Conservation (phyloP, 2,797 vertebrate species). For the Dryobates pubescens region DNA sequence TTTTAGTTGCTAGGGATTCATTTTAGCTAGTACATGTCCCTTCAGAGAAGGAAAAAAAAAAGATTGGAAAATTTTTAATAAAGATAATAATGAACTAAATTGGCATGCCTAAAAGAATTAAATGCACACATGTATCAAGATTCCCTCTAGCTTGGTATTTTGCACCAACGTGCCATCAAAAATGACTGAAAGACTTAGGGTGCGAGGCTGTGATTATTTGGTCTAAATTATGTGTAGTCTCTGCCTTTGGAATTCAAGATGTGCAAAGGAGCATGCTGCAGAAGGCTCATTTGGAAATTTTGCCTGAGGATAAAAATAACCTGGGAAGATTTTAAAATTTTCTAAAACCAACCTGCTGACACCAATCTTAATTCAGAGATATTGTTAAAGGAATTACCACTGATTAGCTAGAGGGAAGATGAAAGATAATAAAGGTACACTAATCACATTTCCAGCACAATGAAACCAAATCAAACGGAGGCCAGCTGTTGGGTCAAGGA, state of each 20-base stretch:
- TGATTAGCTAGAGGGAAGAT: constrained; percentile 39
- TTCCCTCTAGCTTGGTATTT: constrained; percentile 19
- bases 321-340: constrained; percentile 48
- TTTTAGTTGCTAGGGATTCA: constrained; percentile 41
- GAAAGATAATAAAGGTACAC: constrained; percentile 14
- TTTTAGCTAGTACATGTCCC: constrained; percentile 14
- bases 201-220: constrained; percentile 22
- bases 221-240: neutral
- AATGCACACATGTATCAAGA: neutral
- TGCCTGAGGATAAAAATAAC: constrained; percentile 57
- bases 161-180: constrained; percentile 25
- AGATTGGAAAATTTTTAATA: constrained; percentile 31
- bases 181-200: constrained; percentile 8
- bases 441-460: constrained; percentile 45
- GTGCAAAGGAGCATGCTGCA: neutral
- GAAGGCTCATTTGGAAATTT: constrained; percentile 29
- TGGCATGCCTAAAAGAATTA: constrained; percentile 41
- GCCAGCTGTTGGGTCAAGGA: constrained; percentile 26
- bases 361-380: constrained; percentile 55
- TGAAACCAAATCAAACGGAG: neutral
- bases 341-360: constrained; percentile 56
- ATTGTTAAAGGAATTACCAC: constrained; percentile 49
- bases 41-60: constrained; percentile 21
- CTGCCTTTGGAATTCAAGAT: constrained; percentile 29
- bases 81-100: constrained; percentile 50